Evolutionary conservation across 2,113 vertebrate genomes (phyloP).

Genomic region (Herpetotheres cachinnans): DNA sequence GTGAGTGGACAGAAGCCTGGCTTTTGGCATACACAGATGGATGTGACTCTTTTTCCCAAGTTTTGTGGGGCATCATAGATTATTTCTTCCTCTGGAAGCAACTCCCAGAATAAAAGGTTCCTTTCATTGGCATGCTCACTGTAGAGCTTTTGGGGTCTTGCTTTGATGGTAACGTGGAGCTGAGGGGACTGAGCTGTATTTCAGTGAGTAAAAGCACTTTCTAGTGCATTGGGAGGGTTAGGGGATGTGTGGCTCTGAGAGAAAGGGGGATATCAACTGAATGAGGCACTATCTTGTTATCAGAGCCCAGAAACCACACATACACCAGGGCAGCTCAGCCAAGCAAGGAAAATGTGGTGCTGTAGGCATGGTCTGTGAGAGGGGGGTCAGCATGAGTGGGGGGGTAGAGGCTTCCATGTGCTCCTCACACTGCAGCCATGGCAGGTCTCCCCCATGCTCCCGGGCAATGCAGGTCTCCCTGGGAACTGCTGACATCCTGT

Average conservation of each 20-base stretch:
- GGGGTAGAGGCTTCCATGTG: background rate
- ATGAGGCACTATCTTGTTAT: background rate
- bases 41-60: background rate
- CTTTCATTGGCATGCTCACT: background rate
- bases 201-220: background rate
- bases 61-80: background rate
- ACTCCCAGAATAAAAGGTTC: background rate
- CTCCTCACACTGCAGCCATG: background rate
- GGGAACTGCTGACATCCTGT: background rate
- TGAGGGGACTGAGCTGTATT: background rate
- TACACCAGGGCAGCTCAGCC: background rate
- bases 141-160: background rate
- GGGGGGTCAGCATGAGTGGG: background rate
- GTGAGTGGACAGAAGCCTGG: background rate
- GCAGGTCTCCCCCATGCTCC: background rate
- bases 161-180: background rate
- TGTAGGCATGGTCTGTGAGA: background rate
- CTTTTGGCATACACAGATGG: background rate
- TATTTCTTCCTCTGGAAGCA: background rate
- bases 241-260: background rate
- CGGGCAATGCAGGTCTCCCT: background rate
- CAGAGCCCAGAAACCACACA: background rate
- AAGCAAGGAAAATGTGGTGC: background rate
- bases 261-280: background rate
- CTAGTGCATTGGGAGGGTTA: background rate